Base-by-base conservation (phyloP, 2,797 vertebrate genomes). In the Pseudomugil gertrudae region DNA sequence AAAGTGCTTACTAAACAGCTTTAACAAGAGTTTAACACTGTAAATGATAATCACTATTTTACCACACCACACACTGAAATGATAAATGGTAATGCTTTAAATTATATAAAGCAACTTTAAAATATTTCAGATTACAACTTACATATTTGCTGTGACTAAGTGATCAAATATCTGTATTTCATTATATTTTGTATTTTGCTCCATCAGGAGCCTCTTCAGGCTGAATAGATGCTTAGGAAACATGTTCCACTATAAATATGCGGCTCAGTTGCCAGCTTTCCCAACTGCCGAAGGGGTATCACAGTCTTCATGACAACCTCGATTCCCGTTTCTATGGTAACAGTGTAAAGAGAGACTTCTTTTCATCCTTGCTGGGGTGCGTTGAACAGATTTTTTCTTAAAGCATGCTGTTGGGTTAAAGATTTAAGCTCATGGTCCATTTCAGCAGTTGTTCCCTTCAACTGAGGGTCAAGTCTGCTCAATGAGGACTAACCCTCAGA, bases 311-410 rank as follows among this genome's bases (percentile, higher is more conserved):
- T 65, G 66, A 75, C 66, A 33, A 64, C 29, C 69, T 71, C 69
- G 30, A 57, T 80, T 76, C 80, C 33, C 77, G 91, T 92, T 92
- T 84, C 91, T 85, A 91, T 91, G 84, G 89, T 78, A 90, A 93
- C 90, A 61, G 80, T 0, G 70, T 78, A 87, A 66, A 85, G 76
- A 84, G 72, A 85, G 75, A 53, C 63, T 56, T 79, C 73, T 84
- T 77, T 76, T 80, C 66, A 84, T 84, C 58, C 72, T 73, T 57
- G 69, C 17, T 63, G 54, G 83, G 84, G 78, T 4, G 60, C 73
- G 74, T 45, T 69, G 67, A 85, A 80, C 59, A 59, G 63, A 63
- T 74, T 66, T 81, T 66, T 70, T 66, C 54, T 61, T 67, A 66
- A 69, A 84, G 73, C 32, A 71, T 63, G 32, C 58, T 58, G 64